These are phyloP conservation scores for Agonopterix alstromeriana DNA, from an alignment of 2,888 invertebrate genomes.

Conservation along the genomic window DNA sequence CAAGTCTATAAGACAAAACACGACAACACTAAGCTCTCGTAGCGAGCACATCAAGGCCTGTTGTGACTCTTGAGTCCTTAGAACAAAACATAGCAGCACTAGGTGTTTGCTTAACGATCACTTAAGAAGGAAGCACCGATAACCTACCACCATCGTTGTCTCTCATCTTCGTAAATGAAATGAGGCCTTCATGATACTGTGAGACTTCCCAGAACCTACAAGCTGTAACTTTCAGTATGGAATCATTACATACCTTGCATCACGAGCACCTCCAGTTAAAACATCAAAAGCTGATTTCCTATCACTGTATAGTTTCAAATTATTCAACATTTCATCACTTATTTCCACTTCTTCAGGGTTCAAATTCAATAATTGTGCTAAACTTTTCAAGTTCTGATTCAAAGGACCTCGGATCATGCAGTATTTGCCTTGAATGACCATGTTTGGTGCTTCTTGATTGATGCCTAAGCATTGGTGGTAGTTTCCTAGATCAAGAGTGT, in stretches of 20 bases:
- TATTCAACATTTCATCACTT: not conserved
- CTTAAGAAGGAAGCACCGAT: no score
- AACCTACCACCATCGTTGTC: no score
- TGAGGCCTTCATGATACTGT: no score
- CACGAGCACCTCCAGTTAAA: not conserved
- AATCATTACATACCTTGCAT: not conserved
- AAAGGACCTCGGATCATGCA: slow-evolving; percentile 37
- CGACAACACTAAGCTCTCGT: no score
- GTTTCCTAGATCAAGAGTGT: slow-evolving; percentile 30
- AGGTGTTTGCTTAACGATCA: no score
- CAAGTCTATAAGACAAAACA: no score
- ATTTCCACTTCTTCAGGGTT: not conserved
- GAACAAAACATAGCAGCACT: no score
- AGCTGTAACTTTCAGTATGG: no score
- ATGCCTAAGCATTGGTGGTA: slow-evolving; percentile 37
- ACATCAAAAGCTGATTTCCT: not conserved
- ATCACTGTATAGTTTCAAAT: not conserved
- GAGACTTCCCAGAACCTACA: no score
- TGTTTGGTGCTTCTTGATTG: slow-evolving; percentile 18
- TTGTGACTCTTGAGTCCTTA: no score
- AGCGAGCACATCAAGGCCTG: no score
- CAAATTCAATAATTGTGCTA: not conserved
- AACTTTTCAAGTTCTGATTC: slow-evolving; percentile 15
- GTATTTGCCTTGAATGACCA: slow-evolving; percentile 43
- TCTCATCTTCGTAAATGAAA: no score